Evolutionary conservation across 2,888 invertebrate genomes (phyloP), one percentile per base, ranked within the genome.

Genomic region (Trachelus stipa): DNA sequence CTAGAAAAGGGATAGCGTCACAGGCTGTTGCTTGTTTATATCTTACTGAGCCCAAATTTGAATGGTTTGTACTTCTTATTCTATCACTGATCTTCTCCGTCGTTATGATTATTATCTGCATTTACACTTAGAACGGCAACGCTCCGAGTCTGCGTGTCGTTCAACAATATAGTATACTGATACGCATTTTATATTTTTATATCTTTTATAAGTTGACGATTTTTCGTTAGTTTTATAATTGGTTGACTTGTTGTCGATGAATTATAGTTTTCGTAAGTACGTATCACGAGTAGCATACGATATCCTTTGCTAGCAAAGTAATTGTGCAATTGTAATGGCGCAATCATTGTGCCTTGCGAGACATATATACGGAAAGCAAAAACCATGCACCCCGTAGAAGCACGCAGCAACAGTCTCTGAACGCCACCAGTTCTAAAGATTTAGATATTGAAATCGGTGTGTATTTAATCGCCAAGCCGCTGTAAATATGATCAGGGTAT

Each of bases 401-500:
- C 30, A 68, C 33, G 35, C 74, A 68, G 73, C 73, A 77, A 81
- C 80, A 80, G 83, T 80, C 81, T 83, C 78, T 73, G 78, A 83
- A 81, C 79, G 77, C 75, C 79, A 83, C 78, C 77, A 79, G 40
- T 82, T 81, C 31, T 68, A 40, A 74, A 80, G 78, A 30, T 35
- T 76, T 80, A 81, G 78, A 79, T 68, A 80, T 80, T 73, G 56
- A 83, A 79, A 80, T 82, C 83, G 80, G 79, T 81, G 83, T 85
- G 84, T 81, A 83, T 84, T 78, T 78, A 81, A 77, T 82, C 80
- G 74, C 77, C 80, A 83, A 79, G 83, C 81, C 81, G 81, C 77
- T 90, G 90, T 90, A 90, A 86, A 90, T 90, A 90, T 83, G 84
- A 88, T 86, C 89, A 89, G 89, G 90, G 88, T 90, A 89, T 87